Conservation (phyloP, 2,888 invertebrate species). For the Apotomis capreana region DNA sequence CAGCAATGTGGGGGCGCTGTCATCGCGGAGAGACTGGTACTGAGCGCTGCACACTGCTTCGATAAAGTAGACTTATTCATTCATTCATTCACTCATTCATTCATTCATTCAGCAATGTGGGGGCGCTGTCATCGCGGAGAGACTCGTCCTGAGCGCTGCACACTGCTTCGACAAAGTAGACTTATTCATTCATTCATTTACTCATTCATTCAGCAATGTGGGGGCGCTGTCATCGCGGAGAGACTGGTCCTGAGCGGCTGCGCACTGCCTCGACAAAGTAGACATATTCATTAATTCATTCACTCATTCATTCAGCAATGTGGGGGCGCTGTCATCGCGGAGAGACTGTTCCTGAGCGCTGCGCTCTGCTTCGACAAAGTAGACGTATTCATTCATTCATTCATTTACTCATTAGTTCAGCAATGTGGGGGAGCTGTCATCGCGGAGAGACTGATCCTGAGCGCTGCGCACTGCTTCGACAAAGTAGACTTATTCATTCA, state of each 20-base stretch:
- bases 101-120: conserved; percentile 73
- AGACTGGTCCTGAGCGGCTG: too few species aligned
- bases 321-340: conserved; percentile 86
- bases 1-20: conserved; percentile 86
- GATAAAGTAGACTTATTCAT: conserved; percentile 65
- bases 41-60: conserved; percentile 87
- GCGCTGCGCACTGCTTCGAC: too few species aligned
- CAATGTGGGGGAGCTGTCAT: too few species aligned
- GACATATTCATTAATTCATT: too few species aligned
- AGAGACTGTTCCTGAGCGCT: conserved; percentile 85
- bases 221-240: neutral
- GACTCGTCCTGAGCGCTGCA: too few species aligned
- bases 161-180: neutral
- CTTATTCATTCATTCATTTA: neutral
- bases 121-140: too few species aligned
- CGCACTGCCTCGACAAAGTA: too few species aligned
- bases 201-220: neutral
- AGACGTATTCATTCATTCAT: conserved; percentile 1
- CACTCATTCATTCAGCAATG: conserved; percentile 69
- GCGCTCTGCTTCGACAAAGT: conserved; percentile 86
- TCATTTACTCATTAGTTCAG: neutral
- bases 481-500: neutral
- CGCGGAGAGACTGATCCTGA: too few species aligned
- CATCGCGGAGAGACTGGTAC: conserved; percentile 82
- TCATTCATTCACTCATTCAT: neutral